phyloP scores from a whole-genome alignment of 2,797 vertebrate species.

The Malurus splendens region DNA sequence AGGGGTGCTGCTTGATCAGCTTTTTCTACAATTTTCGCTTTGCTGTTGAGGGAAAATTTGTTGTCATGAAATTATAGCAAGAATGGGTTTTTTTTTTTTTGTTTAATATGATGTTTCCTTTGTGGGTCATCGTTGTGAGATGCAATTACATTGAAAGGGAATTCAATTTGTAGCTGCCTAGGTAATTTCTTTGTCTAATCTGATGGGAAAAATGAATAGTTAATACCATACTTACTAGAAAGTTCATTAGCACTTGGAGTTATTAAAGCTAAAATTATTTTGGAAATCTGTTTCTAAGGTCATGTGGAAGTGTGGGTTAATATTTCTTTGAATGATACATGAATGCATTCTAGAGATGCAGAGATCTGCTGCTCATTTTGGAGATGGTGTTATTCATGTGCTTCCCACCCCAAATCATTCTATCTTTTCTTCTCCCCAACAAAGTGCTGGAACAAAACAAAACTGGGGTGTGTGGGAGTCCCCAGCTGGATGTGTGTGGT shows the following conservation, averaged over 20 bases:
- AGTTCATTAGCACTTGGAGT: not conserved
- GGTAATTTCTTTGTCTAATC: not conserved
- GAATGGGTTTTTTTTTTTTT: not conserved
- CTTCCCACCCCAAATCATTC: not conserved
- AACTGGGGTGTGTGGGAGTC: not conserved
- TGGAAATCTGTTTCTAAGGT: not conserved
- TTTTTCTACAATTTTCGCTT: not conserved
- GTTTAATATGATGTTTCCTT: not conserved
- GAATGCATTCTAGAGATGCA: not conserved
- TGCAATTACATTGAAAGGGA: not conserved
- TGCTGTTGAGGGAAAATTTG: not conserved
- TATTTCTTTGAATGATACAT: not conserved
- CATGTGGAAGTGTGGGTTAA: not conserved
- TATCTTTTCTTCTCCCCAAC: not conserved
- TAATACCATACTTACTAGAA: not conserved
- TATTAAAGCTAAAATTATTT: constrained; percentile 6
- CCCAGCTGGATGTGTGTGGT: not conserved
- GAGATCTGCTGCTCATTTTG: not conserved
- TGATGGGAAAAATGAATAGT: not conserved
- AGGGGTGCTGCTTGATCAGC: not conserved
- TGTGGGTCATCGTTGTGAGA: not conserved
- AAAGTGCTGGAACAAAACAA: not conserved
- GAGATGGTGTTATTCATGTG: not conserved
- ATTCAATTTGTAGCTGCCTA: not conserved
- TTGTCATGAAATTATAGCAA: not conserved